Evolutionary conservation across 2,888 invertebrate species (phyloP), one percentile per base, ranked within the genome.

Genomic region (Trimorus sp.): DNA sequence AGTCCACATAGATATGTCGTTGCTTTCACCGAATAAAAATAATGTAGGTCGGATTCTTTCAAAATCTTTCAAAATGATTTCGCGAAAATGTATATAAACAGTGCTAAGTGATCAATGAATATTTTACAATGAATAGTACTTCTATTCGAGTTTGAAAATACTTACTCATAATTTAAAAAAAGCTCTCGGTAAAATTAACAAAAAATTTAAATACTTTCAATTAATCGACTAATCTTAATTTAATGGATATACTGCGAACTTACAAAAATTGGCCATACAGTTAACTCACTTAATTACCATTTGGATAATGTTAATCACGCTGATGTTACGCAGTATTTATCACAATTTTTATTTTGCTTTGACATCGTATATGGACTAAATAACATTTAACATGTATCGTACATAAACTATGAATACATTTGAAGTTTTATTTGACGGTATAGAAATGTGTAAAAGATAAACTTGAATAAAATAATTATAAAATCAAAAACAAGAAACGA

Each of bases 261-360:
- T 54, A 62, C 14, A 53, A 68, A 37, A 69, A 42, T 56, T 69
- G 42, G 58, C 37, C 14, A 11, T 74, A 15, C 16, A 45, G n/a
- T 60, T 73, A 75, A 75, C 58, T 36, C 58, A 14, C 65, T 73
- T 66, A 66, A 66, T 68, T 73, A 79, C 56, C 60, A 73, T 79
- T 79, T 81, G 76, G 78, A 66, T 74, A 79, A 68, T 15, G 37
- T 75, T 60, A 76, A 79, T 76, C 82, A 79, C 79, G 73, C 4
- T 26, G 26, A 26, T 26, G 76, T 79, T 76, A 75, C 76, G 79
- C 79, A 77, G 76, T 79, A 76, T 79, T 79, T 83, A 79, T 82
- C 79, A 83, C 78, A 81, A 76, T 79, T 82, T 66, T 76, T 49
- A 63, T 79, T 81, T 79, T 71, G 77, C 70, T 40, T 26, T 70